Conservation (phyloP, 1,140 invertebrate species). For the Aphelenchoides besseyi region DNA sequence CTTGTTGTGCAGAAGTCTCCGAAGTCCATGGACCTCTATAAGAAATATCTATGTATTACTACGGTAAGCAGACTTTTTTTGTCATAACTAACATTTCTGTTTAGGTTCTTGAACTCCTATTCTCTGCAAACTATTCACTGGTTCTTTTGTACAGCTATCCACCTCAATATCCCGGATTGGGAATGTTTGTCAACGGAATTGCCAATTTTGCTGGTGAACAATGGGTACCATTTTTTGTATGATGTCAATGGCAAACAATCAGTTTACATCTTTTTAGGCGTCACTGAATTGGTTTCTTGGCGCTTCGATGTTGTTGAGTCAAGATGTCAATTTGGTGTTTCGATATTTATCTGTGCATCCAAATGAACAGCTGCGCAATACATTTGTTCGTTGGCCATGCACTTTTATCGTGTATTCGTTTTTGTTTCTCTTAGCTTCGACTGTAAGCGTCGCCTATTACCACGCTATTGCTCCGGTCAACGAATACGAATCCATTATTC, state of each 20-base stretch:
- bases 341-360: background rate
- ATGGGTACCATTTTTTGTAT: background rate
- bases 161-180: background rate
- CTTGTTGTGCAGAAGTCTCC: background rate
- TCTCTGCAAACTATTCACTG: background rate
- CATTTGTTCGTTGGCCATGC: background rate
- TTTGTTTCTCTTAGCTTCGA: background rate
- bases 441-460: background rate
- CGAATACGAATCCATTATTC: background rate
- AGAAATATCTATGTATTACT: background rate
- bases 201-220: background rate
- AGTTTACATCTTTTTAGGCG: background rate
- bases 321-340: background rate
- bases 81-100: background rate
- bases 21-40: background rate
- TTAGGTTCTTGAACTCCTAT: background rate
- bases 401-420: background rate
- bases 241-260: background rate
- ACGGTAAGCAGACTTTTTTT: background rate
- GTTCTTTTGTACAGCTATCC: background rate
- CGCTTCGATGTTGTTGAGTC: background rate
- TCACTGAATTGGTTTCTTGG: background rate
- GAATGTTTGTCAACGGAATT: background rate
- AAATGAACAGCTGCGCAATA: background rate
- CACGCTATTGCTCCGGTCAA: background rate